phyloP scores from a whole-genome alignment of 2,797 vertebrate genomes.

The Scleropages formosus region DNA sequence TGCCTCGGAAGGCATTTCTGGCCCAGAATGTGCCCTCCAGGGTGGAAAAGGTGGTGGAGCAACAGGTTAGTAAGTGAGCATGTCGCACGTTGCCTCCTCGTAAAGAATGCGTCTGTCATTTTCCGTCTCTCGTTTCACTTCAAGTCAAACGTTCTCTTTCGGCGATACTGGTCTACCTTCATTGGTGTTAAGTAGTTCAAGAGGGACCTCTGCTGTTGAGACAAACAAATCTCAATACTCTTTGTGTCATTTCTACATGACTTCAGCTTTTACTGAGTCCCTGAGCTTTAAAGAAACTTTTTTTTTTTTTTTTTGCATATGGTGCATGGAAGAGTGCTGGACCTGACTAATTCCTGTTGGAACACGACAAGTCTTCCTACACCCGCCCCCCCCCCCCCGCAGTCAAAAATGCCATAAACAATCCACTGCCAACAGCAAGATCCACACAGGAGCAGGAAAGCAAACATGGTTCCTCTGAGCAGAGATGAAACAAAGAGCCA shows the following conservation, averaged over 20 bases:
- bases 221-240: too few species aligned
- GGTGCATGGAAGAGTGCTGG: too few species aligned
- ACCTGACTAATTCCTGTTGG: too few species aligned
- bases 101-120: slow-evolving; percentile 27
- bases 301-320: too few species aligned
- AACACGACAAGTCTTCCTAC: neutral
- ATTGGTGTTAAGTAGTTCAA: neutral
- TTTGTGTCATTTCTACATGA: too few species aligned
- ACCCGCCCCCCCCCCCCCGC: too few species aligned
- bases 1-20: slow-evolving; percentile 6
- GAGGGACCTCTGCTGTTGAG: slow-evolving; percentile 61
- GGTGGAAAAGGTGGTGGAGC: slow-evolving; percentile 29
- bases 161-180: neutral
- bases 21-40: slow-evolving; percentile 33
- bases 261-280: too few species aligned
- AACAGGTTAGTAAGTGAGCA: neutral
- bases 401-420: neutral
- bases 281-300: too few species aligned
- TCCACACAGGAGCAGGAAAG: too few species aligned
- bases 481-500: too few species aligned
- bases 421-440: too few species aligned
- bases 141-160: neutral
- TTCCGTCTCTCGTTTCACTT: slow-evolving; percentile 42
- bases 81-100: slow-evolving; percentile 4
- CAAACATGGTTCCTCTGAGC: too few species aligned